A percentile compares a stretch with the other conserved stretches of the same genome.
Evolutionary conservation across 2,888 invertebrate genomes (phyloP).

Genomic region (Cataglyphis rosenhaueri): DNA sequence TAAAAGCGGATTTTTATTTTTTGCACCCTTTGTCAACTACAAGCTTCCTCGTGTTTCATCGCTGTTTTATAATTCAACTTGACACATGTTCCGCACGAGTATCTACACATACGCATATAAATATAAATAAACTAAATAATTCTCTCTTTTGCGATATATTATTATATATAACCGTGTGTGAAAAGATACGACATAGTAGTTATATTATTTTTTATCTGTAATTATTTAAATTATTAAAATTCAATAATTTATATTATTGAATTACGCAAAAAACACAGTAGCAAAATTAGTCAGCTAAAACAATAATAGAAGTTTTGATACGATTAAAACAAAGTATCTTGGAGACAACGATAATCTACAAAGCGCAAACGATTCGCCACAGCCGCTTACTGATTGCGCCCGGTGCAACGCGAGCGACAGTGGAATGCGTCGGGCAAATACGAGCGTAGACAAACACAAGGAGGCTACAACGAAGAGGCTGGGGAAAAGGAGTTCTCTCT

Average conservation of each 20-base stretch:
- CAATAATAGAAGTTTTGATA: background rate
- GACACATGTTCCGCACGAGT: conserved; percentile 39
- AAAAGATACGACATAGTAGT: background rate
- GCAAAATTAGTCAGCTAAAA: background rate
- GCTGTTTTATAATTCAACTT: conserved; percentile 39
- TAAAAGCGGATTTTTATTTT: conserved; percentile 51
- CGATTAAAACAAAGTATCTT: conserved; percentile 19
- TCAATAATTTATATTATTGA: background rate
- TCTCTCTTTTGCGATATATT: background rate
- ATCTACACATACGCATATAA: conserved; percentile 29
- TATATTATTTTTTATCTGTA: background rate
- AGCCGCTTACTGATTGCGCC: conserved; percentile 45
- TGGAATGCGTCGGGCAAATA: conserved; percentile 82
- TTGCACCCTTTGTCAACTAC: conserved; percentile 34
- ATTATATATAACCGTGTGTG: background rate
- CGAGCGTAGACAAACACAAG: conserved; percentile 78
- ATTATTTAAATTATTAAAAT: conserved; percentile 12
- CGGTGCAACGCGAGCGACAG: conserved; percentile 68
- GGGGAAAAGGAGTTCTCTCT: conserved; percentile 69
- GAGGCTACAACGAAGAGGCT: conserved; percentile 73
- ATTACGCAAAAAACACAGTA: background rate
- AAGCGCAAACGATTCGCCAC: conserved; percentile 41
- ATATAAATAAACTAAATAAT: conserved; percentile 19
- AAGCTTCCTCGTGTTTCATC: conserved; percentile 48
- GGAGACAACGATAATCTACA: conserved; percentile 35